Percentiles rank a stretch among this genome's conserved stretches.
phyloP scores from a whole-genome alignment of 2,797 vertebrate genomes.

The Benthosema pterotum region DNA sequence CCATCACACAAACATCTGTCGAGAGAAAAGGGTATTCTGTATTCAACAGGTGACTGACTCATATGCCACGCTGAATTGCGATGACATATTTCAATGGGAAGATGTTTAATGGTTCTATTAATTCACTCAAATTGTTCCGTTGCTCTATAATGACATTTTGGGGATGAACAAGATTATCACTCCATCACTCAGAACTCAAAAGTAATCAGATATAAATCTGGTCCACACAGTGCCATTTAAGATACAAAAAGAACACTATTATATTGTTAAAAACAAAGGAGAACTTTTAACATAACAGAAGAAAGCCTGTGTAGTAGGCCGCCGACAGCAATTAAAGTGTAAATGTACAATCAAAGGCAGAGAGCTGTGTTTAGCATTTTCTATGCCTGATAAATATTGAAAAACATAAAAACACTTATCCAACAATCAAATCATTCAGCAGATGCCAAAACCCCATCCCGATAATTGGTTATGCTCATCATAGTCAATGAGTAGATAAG shows the following conservation, averaged over 20 bases:
- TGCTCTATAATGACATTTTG: conserved; percentile 42
- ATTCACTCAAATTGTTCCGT: conserved; percentile 26
- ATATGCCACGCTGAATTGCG: neutral
- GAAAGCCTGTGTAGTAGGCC: conserved; percentile 28
- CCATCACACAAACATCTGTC: neutral
- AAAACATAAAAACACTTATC: conserved; percentile 24
- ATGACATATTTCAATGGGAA: conserved; percentile 13
- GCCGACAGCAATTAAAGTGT: conserved; percentile 39
- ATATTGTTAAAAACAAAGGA: conserved; percentile 40
- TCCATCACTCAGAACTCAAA: conserved; percentile 25
- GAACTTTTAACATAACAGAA: conserved; percentile 34
- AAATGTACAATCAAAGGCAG: conserved; percentile 46
- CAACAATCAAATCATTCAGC: conserved; percentile 56
- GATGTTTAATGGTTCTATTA: conserved; percentile 11
- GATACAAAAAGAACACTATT: conserved; percentile 30
- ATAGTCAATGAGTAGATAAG: conserved; percentile 16
- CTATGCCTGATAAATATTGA: conserved; percentile 18
- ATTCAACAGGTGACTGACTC: conserved; percentile 28
- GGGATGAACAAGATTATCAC: conserved; percentile 51
- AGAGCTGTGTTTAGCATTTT: conserved; percentile 17
- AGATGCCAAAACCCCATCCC: conserved; percentile 55
- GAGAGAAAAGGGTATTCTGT: conserved; percentile 4
- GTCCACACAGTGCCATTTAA: conserved; percentile 28
- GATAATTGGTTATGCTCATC: conserved; percentile 49
- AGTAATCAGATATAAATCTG: conserved; percentile 28